These are phyloP conservation scores for Leptopilina boulardi DNA, from an alignment of 1,140 invertebrate species.

Conservation along the genomic window DNA sequence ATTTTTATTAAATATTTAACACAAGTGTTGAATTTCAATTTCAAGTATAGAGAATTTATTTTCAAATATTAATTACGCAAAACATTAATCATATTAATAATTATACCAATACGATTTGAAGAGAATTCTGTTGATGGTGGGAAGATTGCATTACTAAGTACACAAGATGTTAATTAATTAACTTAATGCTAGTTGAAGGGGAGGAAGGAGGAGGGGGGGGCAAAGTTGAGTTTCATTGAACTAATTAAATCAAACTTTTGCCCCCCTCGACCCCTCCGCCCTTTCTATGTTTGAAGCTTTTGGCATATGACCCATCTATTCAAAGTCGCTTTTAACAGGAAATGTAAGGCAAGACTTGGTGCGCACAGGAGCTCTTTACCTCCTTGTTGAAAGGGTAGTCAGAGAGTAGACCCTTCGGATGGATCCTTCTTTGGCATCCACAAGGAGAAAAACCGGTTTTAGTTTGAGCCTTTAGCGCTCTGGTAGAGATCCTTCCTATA, in stretches of 20 bases:
- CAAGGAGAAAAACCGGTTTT: constrained; percentile 9
- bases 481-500: not conserved
- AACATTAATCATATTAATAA: too few species aligned
- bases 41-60: too few species aligned
- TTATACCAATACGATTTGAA: too few species aligned
- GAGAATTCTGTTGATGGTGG: too few species aligned
- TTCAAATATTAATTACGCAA: too few species aligned
- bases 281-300: not conserved
- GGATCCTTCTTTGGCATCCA: constrained; percentile 8
- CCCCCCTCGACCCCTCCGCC: too few species aligned
- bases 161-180: constrained; percentile 3
- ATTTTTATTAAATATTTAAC: too few species aligned
- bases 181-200: constrained; percentile 12
- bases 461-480: not conserved
- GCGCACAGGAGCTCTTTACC: not conserved
- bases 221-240: constrained; percentile 9
- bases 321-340: constrained; percentile 13
- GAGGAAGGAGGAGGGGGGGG: too few species aligned
- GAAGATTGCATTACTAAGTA: constrained; percentile 5
- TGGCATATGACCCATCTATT: constrained; percentile 16
- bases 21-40: too few species aligned
- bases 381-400: constrained; percentile 5
- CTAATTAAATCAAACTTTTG: constrained; percentile 12
- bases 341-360: not conserved
- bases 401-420: constrained; percentile 3